Base-by-base conservation (phyloP, 2,888 invertebrate genomes). In the Synanthedon tipuliformis region DNA sequence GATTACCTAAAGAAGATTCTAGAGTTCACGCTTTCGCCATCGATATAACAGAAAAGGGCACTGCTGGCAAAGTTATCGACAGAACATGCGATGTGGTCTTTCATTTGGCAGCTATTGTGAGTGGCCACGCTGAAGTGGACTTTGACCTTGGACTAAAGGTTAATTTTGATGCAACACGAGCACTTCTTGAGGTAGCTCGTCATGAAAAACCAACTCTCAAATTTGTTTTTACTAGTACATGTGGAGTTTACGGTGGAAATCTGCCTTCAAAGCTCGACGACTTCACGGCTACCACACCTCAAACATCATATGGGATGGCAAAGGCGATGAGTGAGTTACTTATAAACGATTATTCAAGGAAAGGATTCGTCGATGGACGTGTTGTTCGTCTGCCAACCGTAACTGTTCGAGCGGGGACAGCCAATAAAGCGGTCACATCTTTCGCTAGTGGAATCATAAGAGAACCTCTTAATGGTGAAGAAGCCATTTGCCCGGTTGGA, bases 341-440 rank as follows among this genome's bases (percentile, higher is more conserved):
- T 3, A 68, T 83, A 3, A 73, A 73, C 52, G 86, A 86, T 49
- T 82, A 83, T 59, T 62, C 77, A 7, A 71, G 86, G n/a, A 75
- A 77, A 45, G 80, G 84, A 3, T 77, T 68, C 52, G 67, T 77
- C 1, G 81, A 85, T 56, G 78, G 75, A 3, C 66, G 78, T 5
- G 65, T 69, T 11, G 68, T 83, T 50, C 73, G 86, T 4, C 61
- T 85, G 55, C 85, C 86, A 8, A 79, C 83, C 2, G 81, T 86
- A 48, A 77, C 73, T 53, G 80, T 86, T 10, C 71, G 86, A n/a
- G 71, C 72, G 0, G 84, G 84, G 3, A 64, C 61, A 2, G 65
- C 85, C 12, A 86, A 86, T 58, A 63, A 69, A 15, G 86, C 86
- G 0, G 74, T 84, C 45, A 81, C 86, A n/a, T 83, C 83, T 48